A percentile compares a stretch with the other conserved stretches of the same genome.
These are phyloP conservation scores for Cheiracanthium punctorium DNA, from an alignment of 2,888 invertebrate genomes.

Conservation along the genomic window DNA sequence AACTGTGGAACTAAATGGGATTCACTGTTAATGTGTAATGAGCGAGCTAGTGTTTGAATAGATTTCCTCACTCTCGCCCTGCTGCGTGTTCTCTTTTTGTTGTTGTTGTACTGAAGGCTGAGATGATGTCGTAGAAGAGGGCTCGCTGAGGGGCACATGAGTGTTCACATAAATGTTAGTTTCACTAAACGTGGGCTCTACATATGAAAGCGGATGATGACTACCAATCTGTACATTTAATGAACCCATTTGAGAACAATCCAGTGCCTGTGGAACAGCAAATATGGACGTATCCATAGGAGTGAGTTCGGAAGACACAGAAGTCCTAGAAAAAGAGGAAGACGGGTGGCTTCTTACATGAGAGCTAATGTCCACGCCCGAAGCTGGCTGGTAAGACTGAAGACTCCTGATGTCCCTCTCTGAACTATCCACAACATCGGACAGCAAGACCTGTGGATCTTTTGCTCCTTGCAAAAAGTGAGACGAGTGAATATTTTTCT, in stretches of 20 bases:
- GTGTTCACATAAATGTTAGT: constrained; percentile 68
- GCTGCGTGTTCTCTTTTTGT: constrained; percentile 42
- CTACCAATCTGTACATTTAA: constrained; percentile 76
- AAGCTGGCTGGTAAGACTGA: constrained; percentile 49
- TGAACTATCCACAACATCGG: constrained; percentile 20
- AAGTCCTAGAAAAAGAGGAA: constrained; percentile 70
- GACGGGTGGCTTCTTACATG: constrained; percentile 53
- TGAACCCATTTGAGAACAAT: constrained; percentile 76
- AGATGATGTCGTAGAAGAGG: constrained; percentile 43
- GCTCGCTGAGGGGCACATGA: constrained; percentile 40
- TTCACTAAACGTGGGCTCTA: constrained; percentile 55
- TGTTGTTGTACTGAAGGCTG: constrained; percentile 52
- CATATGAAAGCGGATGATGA: constrained; percentile 66
- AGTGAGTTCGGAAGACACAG: constrained; percentile 69
- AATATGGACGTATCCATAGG: constrained; percentile 74
- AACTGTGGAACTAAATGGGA: constrained; percentile 59
- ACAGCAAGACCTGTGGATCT: constrained; percentile 26
- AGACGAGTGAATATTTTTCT: constrained; percentile 48
- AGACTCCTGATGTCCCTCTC: constrained; percentile 30
- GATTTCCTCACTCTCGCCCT: constrained; percentile 34
- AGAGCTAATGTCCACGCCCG: constrained; percentile 35
- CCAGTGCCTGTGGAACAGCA: constrained; percentile 74
- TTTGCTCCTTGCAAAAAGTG: constrained; percentile 34
- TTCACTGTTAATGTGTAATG: constrained; percentile 64
- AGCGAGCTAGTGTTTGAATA: constrained; percentile 60